Evolutionary conservation across 1,140 invertebrate genomes (phyloP).

Genomic region (Metaphire vulgaris): DNA sequence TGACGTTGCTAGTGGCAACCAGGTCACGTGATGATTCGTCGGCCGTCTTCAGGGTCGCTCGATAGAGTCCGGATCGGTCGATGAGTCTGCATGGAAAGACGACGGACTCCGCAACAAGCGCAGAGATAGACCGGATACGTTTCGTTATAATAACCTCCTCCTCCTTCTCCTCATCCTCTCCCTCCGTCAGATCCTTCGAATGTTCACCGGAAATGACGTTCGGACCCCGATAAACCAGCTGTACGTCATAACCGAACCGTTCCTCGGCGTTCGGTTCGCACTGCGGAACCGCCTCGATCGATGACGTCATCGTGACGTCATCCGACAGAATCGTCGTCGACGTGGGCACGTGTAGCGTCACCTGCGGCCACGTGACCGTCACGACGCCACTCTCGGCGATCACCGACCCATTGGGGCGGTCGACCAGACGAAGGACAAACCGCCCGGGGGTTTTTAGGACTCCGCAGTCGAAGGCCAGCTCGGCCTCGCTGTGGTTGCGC

Average conservation of each 20-base stretch:
- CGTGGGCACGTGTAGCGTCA: conserved; percentile 6
- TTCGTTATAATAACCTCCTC: neutral
- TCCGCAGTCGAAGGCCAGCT: conserved; percentile 19
- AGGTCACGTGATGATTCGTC: no score
- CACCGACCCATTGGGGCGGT: conserved; percentile 2
- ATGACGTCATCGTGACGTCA: conserved; percentile 6
- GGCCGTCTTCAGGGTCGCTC: neutral
- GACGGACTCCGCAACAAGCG: neutral
- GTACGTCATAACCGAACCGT: neutral
- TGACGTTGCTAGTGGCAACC: neutral
- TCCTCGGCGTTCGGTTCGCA: conserved; percentile 13
- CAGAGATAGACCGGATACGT: no score
- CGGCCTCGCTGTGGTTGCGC: neutral
- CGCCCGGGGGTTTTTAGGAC: conserved; percentile 1
- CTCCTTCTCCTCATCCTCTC: no score
- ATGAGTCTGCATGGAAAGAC: neutral
- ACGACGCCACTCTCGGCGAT: conserved; percentile 12
- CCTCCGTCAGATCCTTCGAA: no score
- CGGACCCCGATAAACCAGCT: conserved; percentile 9
- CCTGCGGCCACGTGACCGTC: conserved; percentile 7
- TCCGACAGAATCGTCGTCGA: neutral
- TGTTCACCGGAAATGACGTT: no score
- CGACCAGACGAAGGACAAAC: conserved; percentile 13
- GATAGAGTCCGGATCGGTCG: neutral
- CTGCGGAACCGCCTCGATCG: neutral